Evolutionary conservation across 2,113 vertebrate genomes (phyloP), one percentile per base, ranked within the genome.

Genomic region (Turdus rufiventris): DNA sequence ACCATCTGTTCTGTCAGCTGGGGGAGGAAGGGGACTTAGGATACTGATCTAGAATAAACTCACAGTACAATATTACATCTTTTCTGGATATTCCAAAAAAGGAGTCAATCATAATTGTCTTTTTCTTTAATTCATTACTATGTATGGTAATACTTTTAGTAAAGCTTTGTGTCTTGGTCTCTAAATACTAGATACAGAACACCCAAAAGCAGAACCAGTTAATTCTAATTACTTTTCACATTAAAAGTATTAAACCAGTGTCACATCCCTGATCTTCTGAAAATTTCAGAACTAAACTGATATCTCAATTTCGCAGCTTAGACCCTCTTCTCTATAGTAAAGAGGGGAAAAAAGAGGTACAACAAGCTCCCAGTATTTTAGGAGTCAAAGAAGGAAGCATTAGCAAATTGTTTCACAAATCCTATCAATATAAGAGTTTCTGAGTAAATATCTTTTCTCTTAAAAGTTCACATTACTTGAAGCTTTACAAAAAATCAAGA

Each of bases 1-100:
- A 72, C 80, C 91, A 94, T 89, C 93, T 91, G 89, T 93, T 95
- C 91, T 94, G 86, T 65, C 87, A 94, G 3, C 36, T 85, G 86
- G 65, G 21, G 91, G 77, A 86, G 56, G 88, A 84, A 90, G 19
- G 17, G 51, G 65, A 77, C 33, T 56, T 56, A 60, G 36, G 23
- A 85, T 40, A 78, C 34, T 78, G 77, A 89, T 89, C 80, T 53
- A 36, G 50, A 94, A 94, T 84, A 92, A 92, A 70, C 65, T 87
- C 70, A 76, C 26, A 9, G 53, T 18, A 74, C 67, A 81, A 72
- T 23, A 81, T 40, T 48, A 40, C 65, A 74, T 78, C 80, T 86
- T 92, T 53, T 75, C 80, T 78, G 68, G n/a, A 43, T 75, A 77
- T 60, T 80, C 61, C 26, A 80, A 84, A 92, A 65, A 89, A 70